phyloP scores from a whole-genome alignment of 2,888 invertebrate genomes.

The Heteromyza rotundicornis region DNA sequence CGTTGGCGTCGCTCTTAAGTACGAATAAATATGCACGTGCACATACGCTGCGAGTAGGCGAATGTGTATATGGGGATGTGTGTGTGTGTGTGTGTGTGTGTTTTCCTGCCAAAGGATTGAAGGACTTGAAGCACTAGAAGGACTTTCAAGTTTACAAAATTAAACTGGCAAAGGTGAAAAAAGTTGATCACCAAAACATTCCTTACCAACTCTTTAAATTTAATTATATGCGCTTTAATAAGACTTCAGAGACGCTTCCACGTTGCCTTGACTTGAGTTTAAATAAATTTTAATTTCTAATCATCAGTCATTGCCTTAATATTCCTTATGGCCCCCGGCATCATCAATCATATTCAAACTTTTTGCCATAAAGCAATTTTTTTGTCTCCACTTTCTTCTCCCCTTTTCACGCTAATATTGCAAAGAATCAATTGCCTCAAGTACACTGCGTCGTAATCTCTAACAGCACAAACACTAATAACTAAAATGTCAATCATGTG shows the following conservation, averaged over 20 bases:
- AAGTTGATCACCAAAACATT: too few species aligned
- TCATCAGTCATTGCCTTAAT: too few species aligned
- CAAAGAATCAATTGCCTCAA: not conserved
- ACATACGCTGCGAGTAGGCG: not conserved
- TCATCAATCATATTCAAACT: slow-evolving; percentile 1
- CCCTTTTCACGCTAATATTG: not conserved
- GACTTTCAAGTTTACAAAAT: too few species aligned
- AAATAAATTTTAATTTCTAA: too few species aligned
- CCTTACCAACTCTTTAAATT: too few species aligned
- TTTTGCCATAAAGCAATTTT: not conserved
- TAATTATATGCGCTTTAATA: too few species aligned
- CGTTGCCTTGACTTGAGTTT: too few species aligned
- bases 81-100: not conserved
- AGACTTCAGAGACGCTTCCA: too few species aligned
- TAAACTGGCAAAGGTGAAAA: too few species aligned
- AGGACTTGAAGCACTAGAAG: too few species aligned
- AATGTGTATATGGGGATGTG: not conserved
- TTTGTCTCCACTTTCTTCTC: not conserved
- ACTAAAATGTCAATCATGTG: slow-evolving; percentile 44
- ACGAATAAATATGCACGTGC: not conserved
- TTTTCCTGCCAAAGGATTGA: too few species aligned
- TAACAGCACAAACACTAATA: slow-evolving; percentile 7
- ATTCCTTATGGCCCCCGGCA: not conserved
- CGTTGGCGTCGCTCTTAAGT: too few species aligned
- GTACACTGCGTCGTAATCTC: not conserved